Conservation (phyloP, 2,113 vertebrate species). For the Raja brachyura region DNA sequence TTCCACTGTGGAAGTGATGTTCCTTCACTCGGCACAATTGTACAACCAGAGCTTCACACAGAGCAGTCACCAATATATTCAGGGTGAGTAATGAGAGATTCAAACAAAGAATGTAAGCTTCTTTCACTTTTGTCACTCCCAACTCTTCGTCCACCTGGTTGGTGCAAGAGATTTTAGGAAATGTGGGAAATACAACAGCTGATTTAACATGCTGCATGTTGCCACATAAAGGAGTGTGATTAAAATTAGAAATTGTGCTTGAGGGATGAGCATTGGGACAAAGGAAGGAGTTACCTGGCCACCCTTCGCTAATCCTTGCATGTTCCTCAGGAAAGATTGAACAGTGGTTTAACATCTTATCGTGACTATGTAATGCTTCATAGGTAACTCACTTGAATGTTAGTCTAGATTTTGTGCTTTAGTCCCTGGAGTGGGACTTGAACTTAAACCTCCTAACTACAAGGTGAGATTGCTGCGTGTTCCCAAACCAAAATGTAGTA, state of each 20-base stretch:
- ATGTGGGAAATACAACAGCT: background rate
- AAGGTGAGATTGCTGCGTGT: background rate
- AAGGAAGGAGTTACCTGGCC: background rate
- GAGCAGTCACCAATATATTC: background rate
- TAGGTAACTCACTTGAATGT: background rate
- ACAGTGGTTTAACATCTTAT: background rate
- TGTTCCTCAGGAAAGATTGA: too few relatives aligned
- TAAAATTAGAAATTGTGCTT: background rate
- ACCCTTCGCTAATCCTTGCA: background rate
- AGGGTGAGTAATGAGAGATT: constrained; percentile 7
- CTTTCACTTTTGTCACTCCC: background rate
- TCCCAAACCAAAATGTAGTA: too few relatives aligned
- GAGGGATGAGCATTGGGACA: background rate
- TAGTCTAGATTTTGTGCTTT: background rate
- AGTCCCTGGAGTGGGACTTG: background rate
- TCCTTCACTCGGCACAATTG: constrained; percentile 75
- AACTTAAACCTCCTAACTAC: background rate
- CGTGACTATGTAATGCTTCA: background rate
- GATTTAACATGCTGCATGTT: background rate
- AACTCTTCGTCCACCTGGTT: background rate
- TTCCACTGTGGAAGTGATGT: constrained; percentile 82
- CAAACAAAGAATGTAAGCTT: background rate
- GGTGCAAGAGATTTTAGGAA: background rate
- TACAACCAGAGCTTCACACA: constrained; percentile 61
- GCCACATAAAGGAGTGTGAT: background rate